Evolutionary conservation across 2,888 invertebrate genomes (phyloP), one percentile per base, ranked within the genome.

Genomic region (Morpho deidamia): DNA sequence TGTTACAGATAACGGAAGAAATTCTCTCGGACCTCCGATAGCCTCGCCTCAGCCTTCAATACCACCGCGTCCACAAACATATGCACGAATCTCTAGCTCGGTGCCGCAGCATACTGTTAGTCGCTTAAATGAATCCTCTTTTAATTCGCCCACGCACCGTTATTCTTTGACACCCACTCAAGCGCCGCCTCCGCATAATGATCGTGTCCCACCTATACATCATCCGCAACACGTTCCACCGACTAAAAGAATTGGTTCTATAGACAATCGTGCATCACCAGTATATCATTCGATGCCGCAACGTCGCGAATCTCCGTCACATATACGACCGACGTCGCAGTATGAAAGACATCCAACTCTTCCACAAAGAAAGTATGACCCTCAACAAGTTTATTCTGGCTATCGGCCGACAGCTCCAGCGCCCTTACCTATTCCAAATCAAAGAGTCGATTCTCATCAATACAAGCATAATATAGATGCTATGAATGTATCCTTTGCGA

Each of bases 141-240:
- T 81, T 51, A 85, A 80, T 62, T 76, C 87, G 14, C 74, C 83
- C 32, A 67, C 77, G 43, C 81, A 81, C 56, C 79, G 87, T 47
- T 87, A 83, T 65, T 55, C 74, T 38, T 71, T 82, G 66, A 74
- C 78, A 48, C 56, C 63, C 7, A 23, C 72, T 39, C 83, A 83
- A 58, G 81, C 81, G n/a, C 82, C 81, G 11, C 84, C 84, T 38
- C 86, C 79, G 35, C 84, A 80, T 51, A 89, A 88, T 55, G 89
- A 89, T 65, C 80, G 89, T 7, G 88, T 88, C 53, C 89, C 89
- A 51, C 89, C 89, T 14, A 88, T 89, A 67, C 86, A 88, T 62
- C 88, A 89, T 63, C 88, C 87, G 40, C 81, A 78, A 59, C 59
- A 72, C 38, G 66, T 69, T 8, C 70, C 75, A 39, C 59, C 77